Conservation (phyloP, 2,888 invertebrate species). For the Portevinia maculata region DNA sequence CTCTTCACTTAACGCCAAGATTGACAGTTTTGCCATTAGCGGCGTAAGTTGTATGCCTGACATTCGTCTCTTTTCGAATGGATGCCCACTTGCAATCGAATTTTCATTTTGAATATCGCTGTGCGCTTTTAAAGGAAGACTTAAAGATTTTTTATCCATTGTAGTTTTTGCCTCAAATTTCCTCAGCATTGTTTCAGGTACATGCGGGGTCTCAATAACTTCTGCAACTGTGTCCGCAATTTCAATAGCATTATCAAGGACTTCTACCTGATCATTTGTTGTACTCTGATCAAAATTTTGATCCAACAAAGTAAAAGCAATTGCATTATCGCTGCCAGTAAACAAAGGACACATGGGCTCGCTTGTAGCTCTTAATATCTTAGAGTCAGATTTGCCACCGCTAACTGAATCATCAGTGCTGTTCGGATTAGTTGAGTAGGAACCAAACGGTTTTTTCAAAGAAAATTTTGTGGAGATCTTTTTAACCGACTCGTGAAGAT, state of each 20-base stretch:
- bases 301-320: slow-evolving; percentile 88
- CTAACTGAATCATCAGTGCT: slow-evolving; percentile 76
- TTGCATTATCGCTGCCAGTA: slow-evolving; percentile 88
- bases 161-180: slow-evolving; percentile 75
- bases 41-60: slow-evolving; percentile 90
- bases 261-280: slow-evolving; percentile 77
- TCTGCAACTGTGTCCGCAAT: slow-evolving; percentile 35
- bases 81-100: slow-evolving; percentile 6
- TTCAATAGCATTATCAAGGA: slow-evolving; percentile 79
- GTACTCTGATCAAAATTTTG: slow-evolving; percentile 81
- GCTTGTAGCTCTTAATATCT: slow-evolving; percentile 88
- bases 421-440: slow-evolving; percentile 81
- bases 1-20: slow-evolving; percentile 88
- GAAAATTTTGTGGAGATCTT: slow-evolving; percentile 85
- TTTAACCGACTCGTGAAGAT: slow-evolving; percentile 86
- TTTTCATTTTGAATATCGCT: slow-evolving; percentile 78
- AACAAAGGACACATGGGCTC: slow-evolving; percentile 92
- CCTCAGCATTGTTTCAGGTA: background rate
- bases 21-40: slow-evolving; percentile 91
- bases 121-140: slow-evolving; percentile 89
- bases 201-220: background rate
- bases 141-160: slow-evolving; percentile 83
- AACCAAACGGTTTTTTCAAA: slow-evolving; percentile 84
- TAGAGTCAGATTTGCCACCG: slow-evolving; percentile 77
- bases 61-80: slow-evolving; percentile 83